Conservation (phyloP, 2,888 invertebrate species). For the Aquatica leii region DNA sequence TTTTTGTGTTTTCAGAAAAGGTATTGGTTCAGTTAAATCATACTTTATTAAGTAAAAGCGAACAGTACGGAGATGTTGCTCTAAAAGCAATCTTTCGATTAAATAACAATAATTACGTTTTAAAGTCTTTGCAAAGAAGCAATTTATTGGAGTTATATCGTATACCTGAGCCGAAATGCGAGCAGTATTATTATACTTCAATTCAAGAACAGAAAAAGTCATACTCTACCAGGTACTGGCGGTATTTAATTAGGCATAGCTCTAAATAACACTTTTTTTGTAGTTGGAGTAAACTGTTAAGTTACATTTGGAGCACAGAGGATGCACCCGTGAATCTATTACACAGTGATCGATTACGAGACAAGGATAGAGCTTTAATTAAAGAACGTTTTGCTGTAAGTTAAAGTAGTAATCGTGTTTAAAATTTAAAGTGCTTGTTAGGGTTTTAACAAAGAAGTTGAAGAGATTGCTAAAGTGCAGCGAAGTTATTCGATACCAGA, state of each 20-base stretch:
- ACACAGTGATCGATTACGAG: conserved; percentile 75
- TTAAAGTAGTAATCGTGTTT: conserved; percentile 26
- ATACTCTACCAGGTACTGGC: conserved; percentile 72
- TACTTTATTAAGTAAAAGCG: conserved; percentile 89
- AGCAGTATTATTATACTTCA: conserved; percentile 85
- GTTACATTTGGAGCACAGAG: conserved; percentile 74
- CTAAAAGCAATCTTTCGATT: conserved; percentile 89
- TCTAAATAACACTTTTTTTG: too few relatives aligned
- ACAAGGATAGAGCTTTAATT: conserved; percentile 84
- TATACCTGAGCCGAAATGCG: conserved; percentile 85
- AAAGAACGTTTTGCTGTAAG: conserved; percentile 90
- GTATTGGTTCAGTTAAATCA: conserved; percentile 90
- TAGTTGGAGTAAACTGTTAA: conserved; percentile 85
- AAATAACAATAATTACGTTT: conserved; percentile 93
- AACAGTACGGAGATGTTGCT: conserved; percentile 87
- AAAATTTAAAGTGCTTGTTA: conserved; percentile 52
- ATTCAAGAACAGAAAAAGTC: conserved; percentile 83
- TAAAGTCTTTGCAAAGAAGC: conserved; percentile 90
- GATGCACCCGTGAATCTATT: conserved; percentile 69
- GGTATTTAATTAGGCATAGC: too few relatives aligned
- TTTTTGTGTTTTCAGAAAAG: conserved; percentile 68
- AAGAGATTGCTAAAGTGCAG: conserved; percentile 85
- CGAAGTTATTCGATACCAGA: conserved; percentile 94
- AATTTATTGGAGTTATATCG: conserved; percentile 82
- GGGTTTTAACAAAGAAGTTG: conserved; percentile 96